Percentiles rank a stretch among this genome's conserved stretches.
phyloP scores from a whole-genome alignment of 2,888 invertebrate genomes.

The Ophion costatus region DNA sequence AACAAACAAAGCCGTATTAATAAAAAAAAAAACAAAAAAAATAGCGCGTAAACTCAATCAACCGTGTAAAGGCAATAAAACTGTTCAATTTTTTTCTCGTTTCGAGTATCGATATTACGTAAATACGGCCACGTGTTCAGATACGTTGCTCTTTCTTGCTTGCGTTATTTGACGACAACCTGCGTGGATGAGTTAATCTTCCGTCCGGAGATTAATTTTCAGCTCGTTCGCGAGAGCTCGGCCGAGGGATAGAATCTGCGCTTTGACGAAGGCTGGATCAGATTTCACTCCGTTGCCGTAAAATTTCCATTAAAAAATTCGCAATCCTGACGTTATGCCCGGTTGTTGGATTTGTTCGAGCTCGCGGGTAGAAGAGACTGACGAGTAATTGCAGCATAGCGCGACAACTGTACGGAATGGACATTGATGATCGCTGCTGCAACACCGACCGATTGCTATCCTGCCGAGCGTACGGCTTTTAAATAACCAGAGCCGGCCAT shows the following conservation, averaged over 20 bases:
- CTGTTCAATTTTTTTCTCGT: slow-evolving; percentile 18
- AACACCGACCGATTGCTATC: background rate
- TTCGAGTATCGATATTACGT: slow-evolving; percentile 9
- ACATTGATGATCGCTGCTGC: background rate
- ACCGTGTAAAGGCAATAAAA: slow-evolving; percentile 38
- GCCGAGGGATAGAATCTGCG: background rate
- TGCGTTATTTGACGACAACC: slow-evolving; percentile 20
- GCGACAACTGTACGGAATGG: background rate
- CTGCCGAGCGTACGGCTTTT: background rate
- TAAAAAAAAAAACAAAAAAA: slow-evolving; percentile 2
- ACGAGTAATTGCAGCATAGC: background rate
- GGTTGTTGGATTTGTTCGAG: background rate
- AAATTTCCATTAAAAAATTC: slow-evolving; percentile 5
- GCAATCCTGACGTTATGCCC: background rate
- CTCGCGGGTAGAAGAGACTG: background rate
- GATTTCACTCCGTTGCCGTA: background rate
- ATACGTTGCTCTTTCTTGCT: slow-evolving; percentile 17
- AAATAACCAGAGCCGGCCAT: background rate
- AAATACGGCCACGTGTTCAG: slow-evolving; percentile 21
- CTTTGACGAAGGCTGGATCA: background rate
- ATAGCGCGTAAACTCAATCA: slow-evolving; percentile 41
- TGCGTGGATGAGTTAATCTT: slow-evolving; percentile 24
- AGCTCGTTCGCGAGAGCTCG: background rate
- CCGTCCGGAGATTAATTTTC: background rate
- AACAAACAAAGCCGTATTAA: slow-evolving; percentile 10